Percentiles rank a stretch among this genome's conserved stretches.
Conservation (phyloP, 2,888 invertebrate species). For the Phengaris alcon region DNA sequence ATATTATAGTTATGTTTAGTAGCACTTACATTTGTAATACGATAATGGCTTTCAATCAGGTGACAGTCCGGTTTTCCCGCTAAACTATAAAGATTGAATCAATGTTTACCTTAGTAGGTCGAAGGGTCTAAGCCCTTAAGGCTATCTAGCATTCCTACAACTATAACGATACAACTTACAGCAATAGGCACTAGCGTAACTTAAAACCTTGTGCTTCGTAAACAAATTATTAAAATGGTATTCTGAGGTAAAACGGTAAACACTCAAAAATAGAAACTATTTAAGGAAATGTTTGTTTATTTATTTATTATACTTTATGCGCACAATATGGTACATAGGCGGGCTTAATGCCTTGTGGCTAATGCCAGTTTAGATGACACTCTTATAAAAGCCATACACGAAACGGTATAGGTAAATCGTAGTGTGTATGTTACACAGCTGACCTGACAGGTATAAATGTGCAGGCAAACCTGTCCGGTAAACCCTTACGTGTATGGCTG, state of each 20-base stretch:
- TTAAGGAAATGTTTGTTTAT: background rate
- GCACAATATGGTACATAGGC: too few species aligned
- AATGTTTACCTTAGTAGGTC: conserved; percentile 6
- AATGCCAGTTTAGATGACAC: background rate
- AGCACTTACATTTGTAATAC: background rate
- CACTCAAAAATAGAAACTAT: background rate
- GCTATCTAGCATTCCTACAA: conserved; percentile 18
- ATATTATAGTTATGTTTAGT: background rate
- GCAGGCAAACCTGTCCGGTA: too few species aligned
- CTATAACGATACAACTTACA: background rate
- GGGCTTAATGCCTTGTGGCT: too few species aligned
- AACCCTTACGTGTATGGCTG: too few species aligned
- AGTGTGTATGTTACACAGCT: too few species aligned
- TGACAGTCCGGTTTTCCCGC: background rate
- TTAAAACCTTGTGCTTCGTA: background rate
- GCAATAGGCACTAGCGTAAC: background rate
- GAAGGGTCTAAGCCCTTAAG: background rate
- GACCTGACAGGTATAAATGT: too few species aligned
- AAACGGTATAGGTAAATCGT: too few species aligned
- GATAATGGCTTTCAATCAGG: background rate
- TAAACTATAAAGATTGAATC: background rate
- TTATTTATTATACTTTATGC: too few species aligned
- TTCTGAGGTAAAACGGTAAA: too few species aligned
- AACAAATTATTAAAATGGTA: background rate
- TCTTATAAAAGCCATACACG: too few species aligned